These are phyloP conservation scores for Crotalus viridis DNA, from an alignment of 2,113 vertebrate genomes.

Conservation along the genomic window DNA sequence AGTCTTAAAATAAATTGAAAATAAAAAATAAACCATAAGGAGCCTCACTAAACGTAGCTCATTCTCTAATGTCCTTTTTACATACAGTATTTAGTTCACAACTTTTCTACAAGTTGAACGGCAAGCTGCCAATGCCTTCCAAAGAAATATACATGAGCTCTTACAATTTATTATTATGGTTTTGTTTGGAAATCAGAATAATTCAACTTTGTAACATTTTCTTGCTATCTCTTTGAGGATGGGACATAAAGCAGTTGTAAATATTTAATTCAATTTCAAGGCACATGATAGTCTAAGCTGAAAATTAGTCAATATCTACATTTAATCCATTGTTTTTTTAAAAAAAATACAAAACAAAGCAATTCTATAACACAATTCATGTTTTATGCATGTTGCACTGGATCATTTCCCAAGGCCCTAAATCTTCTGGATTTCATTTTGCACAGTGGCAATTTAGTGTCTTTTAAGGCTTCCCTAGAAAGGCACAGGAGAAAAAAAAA, in stretches of 20 bases:
- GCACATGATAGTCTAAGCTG: background rate
- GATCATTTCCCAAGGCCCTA: background rate
- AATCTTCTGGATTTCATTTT: background rate
- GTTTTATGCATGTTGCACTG: background rate
- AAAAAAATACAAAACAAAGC: background rate
- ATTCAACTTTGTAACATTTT: background rate
- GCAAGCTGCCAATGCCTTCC: background rate
- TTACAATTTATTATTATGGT: background rate
- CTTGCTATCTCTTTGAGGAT: background rate
- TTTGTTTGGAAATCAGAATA: slow-evolving; percentile 10
- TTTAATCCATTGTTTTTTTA: background rate
- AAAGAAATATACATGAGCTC: slow-evolving; percentile 10
- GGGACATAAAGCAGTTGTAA: background rate
- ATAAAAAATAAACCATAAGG: background rate
- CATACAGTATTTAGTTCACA: slow-evolving; percentile 6
- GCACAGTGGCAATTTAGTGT: background rate
- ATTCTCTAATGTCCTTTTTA: slow-evolving; percentile 41
- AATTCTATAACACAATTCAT: background rate
- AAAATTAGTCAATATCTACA: background rate
- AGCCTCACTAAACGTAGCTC: background rate
- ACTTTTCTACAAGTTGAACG: slow-evolving; percentile 35
- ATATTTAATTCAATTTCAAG: background rate
- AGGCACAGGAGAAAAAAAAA: background rate
- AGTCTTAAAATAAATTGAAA: background rate
- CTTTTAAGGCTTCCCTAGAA: background rate